Evolutionary conservation across 2,113 vertebrate genomes (phyloP).

Genomic region (Vireo altiloquus): DNA sequence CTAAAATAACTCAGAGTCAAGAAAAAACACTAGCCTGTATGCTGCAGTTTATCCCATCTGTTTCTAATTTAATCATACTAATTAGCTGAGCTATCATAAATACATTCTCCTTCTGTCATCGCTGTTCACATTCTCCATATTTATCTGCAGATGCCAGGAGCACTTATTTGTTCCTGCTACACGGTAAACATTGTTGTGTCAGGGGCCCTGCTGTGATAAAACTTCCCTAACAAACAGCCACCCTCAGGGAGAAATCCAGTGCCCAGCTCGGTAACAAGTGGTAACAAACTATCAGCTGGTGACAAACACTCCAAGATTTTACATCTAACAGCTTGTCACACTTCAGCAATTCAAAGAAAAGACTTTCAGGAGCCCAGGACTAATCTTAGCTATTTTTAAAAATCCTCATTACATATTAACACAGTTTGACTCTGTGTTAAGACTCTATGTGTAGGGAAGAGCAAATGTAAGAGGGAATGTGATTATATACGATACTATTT

Average conservation of each 20-base stretch:
- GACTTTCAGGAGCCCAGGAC: neutral
- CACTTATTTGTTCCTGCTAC: constrained; percentile 6
- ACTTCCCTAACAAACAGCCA: neutral
- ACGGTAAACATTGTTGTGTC: neutral
- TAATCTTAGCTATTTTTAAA: neutral
- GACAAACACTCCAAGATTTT: neutral
- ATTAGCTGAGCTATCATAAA: constrained; percentile 37
- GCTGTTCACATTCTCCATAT: neutral
- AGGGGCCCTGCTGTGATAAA: neutral
- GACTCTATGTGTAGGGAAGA: neutral
- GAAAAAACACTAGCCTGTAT: neutral
- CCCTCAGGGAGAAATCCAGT: neutral
- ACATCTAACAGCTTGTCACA: neutral
- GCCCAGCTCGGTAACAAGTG: neutral
- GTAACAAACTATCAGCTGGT: neutral
- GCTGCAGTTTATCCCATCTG: constrained; percentile 6
- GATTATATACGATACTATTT: neutral
- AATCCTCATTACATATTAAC: neutral
- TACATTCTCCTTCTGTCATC: constrained; percentile 33
- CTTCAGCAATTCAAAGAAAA: neutral
- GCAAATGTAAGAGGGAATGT: neutral
- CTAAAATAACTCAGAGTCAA: neutral
- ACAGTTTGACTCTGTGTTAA: neutral
- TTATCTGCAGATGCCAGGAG: constrained; percentile 41
- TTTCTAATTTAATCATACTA: constrained; percentile 30